Conservation (phyloP, 2,113 vertebrate genomes). For the Nettapus auritus region DNA sequence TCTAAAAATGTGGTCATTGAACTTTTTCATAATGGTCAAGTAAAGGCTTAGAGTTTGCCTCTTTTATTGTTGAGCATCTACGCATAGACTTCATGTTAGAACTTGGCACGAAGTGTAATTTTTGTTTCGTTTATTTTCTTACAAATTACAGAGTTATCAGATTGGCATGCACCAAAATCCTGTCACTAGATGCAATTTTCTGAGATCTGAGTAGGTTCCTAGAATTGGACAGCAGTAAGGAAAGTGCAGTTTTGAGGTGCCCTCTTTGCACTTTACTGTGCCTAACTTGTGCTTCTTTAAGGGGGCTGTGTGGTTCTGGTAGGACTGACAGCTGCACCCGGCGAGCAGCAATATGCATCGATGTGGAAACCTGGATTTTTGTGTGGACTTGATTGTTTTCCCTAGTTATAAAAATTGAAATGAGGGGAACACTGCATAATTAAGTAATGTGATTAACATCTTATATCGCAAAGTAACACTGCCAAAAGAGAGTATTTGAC, state of each 20-base stretch:
- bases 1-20: not conserved
- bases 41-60: not conserved
- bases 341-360: not conserved
- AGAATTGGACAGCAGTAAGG: not conserved
- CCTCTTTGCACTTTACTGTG: not conserved
- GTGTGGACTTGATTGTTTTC: not conserved
- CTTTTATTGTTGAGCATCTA: not conserved
- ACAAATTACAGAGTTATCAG: not conserved
- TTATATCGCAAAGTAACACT: not conserved
- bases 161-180: not conserved
- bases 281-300: not conserved
- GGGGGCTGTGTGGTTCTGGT: not conserved
- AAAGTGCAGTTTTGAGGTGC: not conserved
- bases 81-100: not conserved
- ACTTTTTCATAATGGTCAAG: not conserved
- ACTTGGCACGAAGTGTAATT: not conserved
- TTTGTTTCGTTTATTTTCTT: conserved; percentile 12
- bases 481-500: not conserved
- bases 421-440: not conserved
- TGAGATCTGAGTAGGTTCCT: not conserved
- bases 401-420: not conserved
- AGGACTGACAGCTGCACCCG: not conserved
- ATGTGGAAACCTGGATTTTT: not conserved
- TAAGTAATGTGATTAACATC: not conserved
- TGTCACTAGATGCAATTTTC: not conserved